Conservation (phyloP, 2,113 vertebrate genomes). For the Acrocephalus arundinaceus region DNA sequence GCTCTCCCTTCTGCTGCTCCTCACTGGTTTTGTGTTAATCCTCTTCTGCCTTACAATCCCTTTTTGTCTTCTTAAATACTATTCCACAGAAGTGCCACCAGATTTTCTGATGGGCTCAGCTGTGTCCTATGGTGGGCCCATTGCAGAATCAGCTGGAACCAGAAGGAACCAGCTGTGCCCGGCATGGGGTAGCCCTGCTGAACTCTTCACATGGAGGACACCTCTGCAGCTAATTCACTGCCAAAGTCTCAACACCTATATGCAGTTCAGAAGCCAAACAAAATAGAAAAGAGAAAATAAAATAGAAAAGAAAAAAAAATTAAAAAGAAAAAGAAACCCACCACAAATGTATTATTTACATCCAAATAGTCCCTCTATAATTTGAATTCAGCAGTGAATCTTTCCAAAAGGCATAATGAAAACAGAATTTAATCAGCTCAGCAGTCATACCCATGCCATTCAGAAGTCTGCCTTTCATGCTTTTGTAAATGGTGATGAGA, state of each 20-base stretch:
- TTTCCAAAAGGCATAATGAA: not conserved
- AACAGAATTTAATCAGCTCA: conserved; percentile 1
- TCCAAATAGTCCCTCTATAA: not conserved
- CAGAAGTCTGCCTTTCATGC: not conserved
- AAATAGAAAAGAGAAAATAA: not conserved
- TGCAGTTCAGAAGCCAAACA: not conserved
- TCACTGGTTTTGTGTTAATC: not conserved
- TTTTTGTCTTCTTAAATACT: not conserved
- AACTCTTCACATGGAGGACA: not conserved
- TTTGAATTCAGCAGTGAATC: not conserved
- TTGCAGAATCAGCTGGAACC: not conserved
- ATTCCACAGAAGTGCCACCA: not conserved
- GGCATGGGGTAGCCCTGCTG: not conserved
- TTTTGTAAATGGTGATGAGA: not conserved
- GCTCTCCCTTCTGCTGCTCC: not conserved
- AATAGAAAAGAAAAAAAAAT: too few species aligned
- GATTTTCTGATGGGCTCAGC: not conserved
- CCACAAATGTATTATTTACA: not conserved
- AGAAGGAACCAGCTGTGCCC: not conserved
- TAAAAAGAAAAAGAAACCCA: rapidly evolving
- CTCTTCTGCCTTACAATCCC: not conserved
- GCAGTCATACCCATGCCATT: not conserved
- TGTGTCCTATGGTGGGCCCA: not conserved
- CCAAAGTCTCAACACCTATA: not conserved
- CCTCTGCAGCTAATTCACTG: not conserved